Percentiles rank a stretch among this genome's conserved stretches.
Evolutionary conservation across 2,888 invertebrate species (phyloP).

Genomic region (Oithona nana): DNA sequence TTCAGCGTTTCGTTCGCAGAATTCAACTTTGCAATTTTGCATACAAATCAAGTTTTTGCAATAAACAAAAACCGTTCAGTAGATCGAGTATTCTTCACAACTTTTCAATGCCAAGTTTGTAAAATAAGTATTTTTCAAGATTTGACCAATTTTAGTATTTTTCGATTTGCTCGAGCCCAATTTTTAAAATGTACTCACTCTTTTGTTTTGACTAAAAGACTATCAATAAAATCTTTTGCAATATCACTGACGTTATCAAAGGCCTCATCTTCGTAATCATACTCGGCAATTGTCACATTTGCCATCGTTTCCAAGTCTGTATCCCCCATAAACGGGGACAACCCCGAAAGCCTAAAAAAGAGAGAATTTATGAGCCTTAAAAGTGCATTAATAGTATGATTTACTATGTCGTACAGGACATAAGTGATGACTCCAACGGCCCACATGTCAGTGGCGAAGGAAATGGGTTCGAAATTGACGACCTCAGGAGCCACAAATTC

Average conservation of each 20-base stretch:
- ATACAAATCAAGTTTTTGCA: too few species aligned
- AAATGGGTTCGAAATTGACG: constrained; percentile 91
- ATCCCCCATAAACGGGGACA: constrained; percentile 97
- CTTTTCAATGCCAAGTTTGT: too few species aligned
- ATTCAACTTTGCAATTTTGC: too few species aligned
- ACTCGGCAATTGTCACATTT: constrained; percentile 91
- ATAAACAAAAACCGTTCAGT: too few species aligned
- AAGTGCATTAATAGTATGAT: background rate
- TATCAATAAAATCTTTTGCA: constrained; percentile 86
- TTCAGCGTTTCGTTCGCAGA: too few species aligned
- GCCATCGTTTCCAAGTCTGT: constrained; percentile 94
- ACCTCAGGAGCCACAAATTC: constrained; percentile 98
- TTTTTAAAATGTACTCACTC: too few species aligned
- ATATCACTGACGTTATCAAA: constrained; percentile 83
- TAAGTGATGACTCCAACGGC: constrained; percentile 95
- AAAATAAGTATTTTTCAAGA: too few species aligned
- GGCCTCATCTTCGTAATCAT: constrained; percentile 92
- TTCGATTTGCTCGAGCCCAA: too few species aligned
- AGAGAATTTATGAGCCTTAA: background rate
- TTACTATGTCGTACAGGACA: constrained; percentile 61
- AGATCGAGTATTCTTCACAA: too few species aligned
- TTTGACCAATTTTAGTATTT: too few species aligned
- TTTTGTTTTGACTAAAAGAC: constrained; percentile 74
- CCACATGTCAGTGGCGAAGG: constrained; percentile 96
- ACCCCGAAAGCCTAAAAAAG: constrained; percentile 48